Conservation (phyloP, 2,797 vertebrate species). For the Characodon lateralis region DNA sequence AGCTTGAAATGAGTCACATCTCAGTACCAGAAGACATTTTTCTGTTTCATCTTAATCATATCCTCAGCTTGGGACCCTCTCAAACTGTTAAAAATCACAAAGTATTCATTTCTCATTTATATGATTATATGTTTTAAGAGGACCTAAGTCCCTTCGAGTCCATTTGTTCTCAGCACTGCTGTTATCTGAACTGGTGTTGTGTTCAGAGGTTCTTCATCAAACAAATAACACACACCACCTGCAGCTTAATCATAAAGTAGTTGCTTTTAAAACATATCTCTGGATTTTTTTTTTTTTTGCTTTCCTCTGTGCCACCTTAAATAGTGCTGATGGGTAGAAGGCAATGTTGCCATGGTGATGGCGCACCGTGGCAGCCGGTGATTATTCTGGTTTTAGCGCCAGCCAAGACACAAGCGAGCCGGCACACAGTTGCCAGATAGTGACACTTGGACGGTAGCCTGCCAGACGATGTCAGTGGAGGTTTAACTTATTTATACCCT, state of each 20-base stretch:
- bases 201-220: neutral
- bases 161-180: neutral
- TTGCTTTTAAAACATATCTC: constrained; percentile 39
- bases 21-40: neutral
- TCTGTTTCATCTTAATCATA: neutral
- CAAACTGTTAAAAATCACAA: neutral
- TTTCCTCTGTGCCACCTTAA: constrained; percentile 47
- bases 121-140: neutral
- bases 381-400: constrained; percentile 71
- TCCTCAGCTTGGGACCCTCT: neutral
- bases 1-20: neutral
- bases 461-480: constrained; percentile 3
- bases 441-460: constrained; percentile 51
- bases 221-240: constrained; percentile 11
- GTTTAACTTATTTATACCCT: neutral
- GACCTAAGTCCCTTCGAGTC: neutral
- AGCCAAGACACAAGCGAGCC: constrained; percentile 43
- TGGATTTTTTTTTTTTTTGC: constrained; percentile 7
- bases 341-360: constrained; percentile 74
- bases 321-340: constrained; percentile 66
- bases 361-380: constrained; percentile 64
- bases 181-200: neutral
- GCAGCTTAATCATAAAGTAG: constrained; percentile 14
- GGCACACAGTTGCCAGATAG: constrained; percentile 44
- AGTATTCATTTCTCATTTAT: neutral